phyloP scores from a whole-genome alignment of 2,888 invertebrate species.

The Thalpophila matura region DNA sequence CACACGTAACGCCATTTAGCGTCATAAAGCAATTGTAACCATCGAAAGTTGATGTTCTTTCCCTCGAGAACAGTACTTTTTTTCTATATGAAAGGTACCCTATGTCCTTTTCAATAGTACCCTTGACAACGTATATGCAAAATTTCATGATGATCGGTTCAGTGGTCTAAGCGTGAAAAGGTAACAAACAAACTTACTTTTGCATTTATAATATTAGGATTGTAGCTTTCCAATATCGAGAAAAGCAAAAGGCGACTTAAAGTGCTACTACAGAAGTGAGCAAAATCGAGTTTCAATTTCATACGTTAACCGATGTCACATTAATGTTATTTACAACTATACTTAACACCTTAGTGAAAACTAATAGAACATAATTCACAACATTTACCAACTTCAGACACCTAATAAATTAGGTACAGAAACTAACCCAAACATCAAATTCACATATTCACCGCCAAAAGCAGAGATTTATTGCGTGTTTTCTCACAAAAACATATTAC shows the following conservation, averaged over 20 bases:
- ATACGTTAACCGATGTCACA: slow-evolving; percentile 8
- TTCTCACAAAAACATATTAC: slow-evolving; percentile 40
- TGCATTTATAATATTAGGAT: no score
- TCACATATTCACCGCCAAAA: slow-evolving; percentile 25
- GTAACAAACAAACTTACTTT: no score
- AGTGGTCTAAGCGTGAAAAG: no score
- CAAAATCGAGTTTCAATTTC: neutral
- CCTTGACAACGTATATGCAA: no score
- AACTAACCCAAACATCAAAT: slow-evolving; percentile 19
- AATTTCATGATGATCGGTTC: no score
- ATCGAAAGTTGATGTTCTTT: no score
- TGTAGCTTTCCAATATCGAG: no score
- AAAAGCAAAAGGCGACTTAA: neutral
- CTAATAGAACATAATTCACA: slow-evolving; percentile 3
- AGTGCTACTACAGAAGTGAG: neutral
- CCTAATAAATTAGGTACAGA: slow-evolving; percentile 10
- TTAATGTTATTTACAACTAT: neutral
- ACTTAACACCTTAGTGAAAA: slow-evolving; percentile 1
- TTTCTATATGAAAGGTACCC: no score
- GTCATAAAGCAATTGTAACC: no score
- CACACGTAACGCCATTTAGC: no score
- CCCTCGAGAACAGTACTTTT: no score
- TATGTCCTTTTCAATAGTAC: no score
- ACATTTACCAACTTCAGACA: slow-evolving; percentile 7
- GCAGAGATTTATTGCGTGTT: slow-evolving; percentile 33